These are phyloP conservation scores for Stichopus chloronotus DNA, from an alignment of 35 echinoderm and acorn worm species.

Conservation along the genomic window DNA sequence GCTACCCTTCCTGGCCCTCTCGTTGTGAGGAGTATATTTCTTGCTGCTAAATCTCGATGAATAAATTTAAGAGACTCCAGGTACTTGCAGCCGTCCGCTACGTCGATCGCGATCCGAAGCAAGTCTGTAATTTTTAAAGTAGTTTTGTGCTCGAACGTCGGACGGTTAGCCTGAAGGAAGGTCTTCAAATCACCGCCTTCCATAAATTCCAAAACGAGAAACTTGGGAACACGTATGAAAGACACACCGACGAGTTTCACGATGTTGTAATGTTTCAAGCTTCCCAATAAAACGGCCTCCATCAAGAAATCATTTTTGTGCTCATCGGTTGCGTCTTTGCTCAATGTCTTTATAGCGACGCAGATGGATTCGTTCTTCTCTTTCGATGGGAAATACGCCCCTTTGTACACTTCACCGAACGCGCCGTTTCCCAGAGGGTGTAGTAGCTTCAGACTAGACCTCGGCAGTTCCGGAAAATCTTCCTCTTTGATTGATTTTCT, in stretches of 20 bases:
- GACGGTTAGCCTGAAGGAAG: conserved; percentile 83
- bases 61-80: conserved; percentile 83
- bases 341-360: conserved; percentile 80
- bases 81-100: conserved; percentile 75
- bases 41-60: conserved; percentile 89
- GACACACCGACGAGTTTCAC: conserved; percentile 85
- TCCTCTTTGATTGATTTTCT: conserved; percentile 13
- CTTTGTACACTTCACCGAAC: conserved; percentile 92
- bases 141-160: conserved; percentile 13
- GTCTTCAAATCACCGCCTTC: conserved; percentile 84
- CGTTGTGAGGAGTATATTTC: conserved; percentile 76
- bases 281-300: conserved; percentile 86
- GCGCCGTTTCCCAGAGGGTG: conserved; percentile 78
- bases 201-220: conserved; percentile 88
- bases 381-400: conserved; percentile 52
- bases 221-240: conserved; percentile 77
- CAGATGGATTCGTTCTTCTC: conserved; percentile 61
- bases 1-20: conserved; percentile 68
- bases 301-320: conserved; percentile 88
- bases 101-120: conserved; percentile 69
- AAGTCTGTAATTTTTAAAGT: conserved; percentile 75
- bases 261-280: conserved; percentile 83
- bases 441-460: conserved; percentile 31
- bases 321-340: conserved; percentile 67
- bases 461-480: conserved; percentile 16